Percentiles rank a stretch among this genome's conserved stretches.
phyloP scores from a whole-genome alignment of 1,140 invertebrate genomes.

The Lasaia peninsularis region DNA sequence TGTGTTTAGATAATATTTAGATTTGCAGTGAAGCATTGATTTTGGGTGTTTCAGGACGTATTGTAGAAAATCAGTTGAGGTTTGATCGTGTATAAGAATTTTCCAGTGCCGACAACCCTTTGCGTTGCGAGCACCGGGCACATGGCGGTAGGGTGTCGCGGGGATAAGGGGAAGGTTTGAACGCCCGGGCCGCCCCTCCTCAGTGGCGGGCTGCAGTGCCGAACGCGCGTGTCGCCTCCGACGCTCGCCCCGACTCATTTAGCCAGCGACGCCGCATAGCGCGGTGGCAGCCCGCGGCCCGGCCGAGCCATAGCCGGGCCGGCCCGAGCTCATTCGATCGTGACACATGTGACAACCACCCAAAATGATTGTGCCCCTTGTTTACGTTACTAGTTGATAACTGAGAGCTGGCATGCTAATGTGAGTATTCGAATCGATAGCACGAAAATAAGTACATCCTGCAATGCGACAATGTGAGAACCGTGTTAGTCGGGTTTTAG shows the following conservation, averaged over 20 bases:
- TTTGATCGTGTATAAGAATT: constrained; percentile 34
- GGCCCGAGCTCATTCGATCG: constrained; percentile 49
- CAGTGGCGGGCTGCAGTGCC: constrained; percentile 71
- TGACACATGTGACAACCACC: constrained; percentile 50
- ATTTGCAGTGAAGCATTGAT: no score
- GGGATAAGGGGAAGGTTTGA: constrained; percentile 34
- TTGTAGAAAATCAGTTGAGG: neutral
- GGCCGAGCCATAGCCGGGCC: constrained; percentile 57
- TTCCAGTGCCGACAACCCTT: constrained; percentile 64
- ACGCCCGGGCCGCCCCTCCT: constrained; percentile 68
- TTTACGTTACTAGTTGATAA: constrained; percentile 72
- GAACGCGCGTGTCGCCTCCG: constrained; percentile 69
- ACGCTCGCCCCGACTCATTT: constrained; percentile 68
- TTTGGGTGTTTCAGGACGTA: neutral
- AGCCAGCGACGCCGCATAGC: constrained; percentile 62
- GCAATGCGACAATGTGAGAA: constrained; percentile 64
- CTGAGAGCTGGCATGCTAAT: constrained; percentile 69
- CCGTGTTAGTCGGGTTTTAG: constrained; percentile 25
- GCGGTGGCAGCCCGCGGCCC: constrained; percentile 54
- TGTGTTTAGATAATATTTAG: no score
- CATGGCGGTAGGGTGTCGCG: constrained; percentile 52
- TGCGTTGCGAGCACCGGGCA: constrained; percentile 60
- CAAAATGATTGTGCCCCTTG: constrained; percentile 60
- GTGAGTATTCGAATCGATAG: constrained; percentile 62
- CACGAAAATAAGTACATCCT: constrained; percentile 45